Evolutionary conservation across 2,888 invertebrate genomes (phyloP).

Genomic region (Calliphora vomitoria): DNA sequence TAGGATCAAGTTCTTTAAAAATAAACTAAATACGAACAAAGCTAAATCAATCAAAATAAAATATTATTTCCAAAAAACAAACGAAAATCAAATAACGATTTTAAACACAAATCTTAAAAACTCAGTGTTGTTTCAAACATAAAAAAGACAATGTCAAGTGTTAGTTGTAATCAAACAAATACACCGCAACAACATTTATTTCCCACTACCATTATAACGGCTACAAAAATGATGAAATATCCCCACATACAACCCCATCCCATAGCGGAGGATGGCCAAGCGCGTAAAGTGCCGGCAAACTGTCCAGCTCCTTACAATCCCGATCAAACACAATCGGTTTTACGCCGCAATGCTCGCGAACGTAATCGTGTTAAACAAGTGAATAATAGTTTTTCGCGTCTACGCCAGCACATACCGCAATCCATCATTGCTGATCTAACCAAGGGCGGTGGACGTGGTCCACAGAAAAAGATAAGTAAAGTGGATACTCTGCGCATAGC

Average conservation of each 20-base stretch:
- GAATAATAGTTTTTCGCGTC: constrained; percentile 96
- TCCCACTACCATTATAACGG: constrained; percentile 75
- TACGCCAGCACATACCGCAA: constrained; percentile 94
- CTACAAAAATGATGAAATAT: constrained; percentile 80
- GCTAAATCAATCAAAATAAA: constrained; percentile 56
- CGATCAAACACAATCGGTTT: constrained; percentile 93
- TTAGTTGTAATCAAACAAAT: constrained; percentile 75
- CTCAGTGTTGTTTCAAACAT: constrained; percentile 31
- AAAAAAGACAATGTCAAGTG: constrained; percentile 74
- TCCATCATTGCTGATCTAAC: constrained; percentile 90
- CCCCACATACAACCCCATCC: constrained; percentile 87
- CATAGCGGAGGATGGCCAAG: constrained; percentile 89
- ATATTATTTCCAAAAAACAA: constrained; percentile 54
- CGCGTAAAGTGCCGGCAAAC: constrained; percentile 87
- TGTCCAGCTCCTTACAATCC: constrained; percentile 78
- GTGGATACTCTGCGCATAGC: constrained; percentile 95
- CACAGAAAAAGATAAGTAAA: constrained; percentile 93
- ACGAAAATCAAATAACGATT: constrained; percentile 39
- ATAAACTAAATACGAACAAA: neutral
- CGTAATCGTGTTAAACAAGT: constrained; percentile 97
- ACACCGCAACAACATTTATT: constrained; percentile 73
- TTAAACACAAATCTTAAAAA: constrained; percentile 36
- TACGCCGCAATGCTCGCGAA: constrained; percentile 96
- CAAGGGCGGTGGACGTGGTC: constrained; percentile 89
- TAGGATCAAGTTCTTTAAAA: constrained; percentile 82